A percentile compares a stretch with the other conserved stretches of the same genome.
phyloP scores from a whole-genome alignment of 2,113 vertebrate species.

The Colius striatus region DNA sequence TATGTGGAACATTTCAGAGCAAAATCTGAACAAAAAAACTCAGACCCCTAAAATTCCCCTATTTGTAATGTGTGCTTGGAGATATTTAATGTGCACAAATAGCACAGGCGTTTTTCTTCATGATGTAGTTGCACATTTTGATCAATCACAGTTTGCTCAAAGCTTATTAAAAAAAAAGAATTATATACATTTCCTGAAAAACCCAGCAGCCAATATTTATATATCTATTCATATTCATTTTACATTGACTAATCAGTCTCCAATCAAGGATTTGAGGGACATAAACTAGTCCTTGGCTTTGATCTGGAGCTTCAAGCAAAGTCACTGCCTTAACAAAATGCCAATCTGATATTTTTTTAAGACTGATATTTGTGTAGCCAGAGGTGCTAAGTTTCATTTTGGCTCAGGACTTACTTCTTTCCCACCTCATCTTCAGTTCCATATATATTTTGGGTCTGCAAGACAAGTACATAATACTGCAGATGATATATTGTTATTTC shows the following conservation, averaged over 20 bases:
- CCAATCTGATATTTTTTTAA: neutral
- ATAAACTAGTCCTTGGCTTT: rapidly evolving
- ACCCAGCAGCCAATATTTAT: neutral
- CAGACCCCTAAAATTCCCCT: neutral
- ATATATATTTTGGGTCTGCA: neutral
- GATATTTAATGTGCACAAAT: neutral
- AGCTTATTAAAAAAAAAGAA: neutral
- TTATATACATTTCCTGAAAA: neutral
- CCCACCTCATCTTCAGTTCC: neutral
- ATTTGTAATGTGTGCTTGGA: neutral
- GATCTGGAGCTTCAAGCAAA: neutral
- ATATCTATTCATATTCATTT: neutral
- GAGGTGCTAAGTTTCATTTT: neutral
- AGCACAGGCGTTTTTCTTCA: neutral
- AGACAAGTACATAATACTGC: neutral
- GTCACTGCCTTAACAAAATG: neutral
- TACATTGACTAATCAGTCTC: neutral
- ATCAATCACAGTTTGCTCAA: neutral
- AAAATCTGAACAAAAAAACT: neutral
- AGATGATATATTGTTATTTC: neutral
- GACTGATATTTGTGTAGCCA: neutral
- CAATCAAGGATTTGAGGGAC: neutral
- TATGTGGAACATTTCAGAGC: neutral
- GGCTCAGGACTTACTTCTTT: neutral
- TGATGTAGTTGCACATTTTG: neutral